phyloP scores from a whole-genome alignment of 2,797 vertebrate genomes.

The Bradypodion pumilum region DNA sequence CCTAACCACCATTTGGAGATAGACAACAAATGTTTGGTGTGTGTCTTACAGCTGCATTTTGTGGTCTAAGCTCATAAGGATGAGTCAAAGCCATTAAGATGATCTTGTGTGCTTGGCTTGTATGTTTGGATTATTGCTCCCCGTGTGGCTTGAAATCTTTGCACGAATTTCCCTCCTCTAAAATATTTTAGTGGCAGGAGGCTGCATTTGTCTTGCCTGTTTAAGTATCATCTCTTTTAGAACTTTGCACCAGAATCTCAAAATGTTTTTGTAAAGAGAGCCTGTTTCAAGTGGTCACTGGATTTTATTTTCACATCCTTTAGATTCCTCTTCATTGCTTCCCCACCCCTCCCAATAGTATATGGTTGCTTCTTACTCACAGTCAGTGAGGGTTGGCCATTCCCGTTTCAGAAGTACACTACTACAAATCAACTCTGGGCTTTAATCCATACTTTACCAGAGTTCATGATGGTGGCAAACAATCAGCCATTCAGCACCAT shows the following conservation, averaged over 20 bases:
- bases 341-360: too few species aligned
- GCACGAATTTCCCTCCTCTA: background rate
- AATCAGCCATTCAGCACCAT: too few species aligned
- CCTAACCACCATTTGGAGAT: background rate
- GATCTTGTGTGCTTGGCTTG: background rate
- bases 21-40: background rate
- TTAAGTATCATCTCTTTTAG: background rate
- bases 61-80: background rate
- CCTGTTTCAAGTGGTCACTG: background rate
- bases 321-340: background rate
- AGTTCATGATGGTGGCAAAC: too few species aligned
- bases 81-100: background rate
- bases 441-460: too few species aligned
- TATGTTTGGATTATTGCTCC: background rate
- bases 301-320: background rate
- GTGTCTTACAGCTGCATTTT: background rate
- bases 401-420: too few species aligned
- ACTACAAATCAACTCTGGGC: too few species aligned
- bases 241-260: background rate
- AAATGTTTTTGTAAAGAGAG: background rate
- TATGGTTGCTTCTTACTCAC: too few species aligned
- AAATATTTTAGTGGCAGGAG: background rate
- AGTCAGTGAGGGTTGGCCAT: too few species aligned
- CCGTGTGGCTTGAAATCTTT: background rate
- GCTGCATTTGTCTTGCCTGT: background rate